Evolutionary conservation across 2,888 invertebrate species (phyloP).

Genomic region (Drosophila sordidula): DNA sequence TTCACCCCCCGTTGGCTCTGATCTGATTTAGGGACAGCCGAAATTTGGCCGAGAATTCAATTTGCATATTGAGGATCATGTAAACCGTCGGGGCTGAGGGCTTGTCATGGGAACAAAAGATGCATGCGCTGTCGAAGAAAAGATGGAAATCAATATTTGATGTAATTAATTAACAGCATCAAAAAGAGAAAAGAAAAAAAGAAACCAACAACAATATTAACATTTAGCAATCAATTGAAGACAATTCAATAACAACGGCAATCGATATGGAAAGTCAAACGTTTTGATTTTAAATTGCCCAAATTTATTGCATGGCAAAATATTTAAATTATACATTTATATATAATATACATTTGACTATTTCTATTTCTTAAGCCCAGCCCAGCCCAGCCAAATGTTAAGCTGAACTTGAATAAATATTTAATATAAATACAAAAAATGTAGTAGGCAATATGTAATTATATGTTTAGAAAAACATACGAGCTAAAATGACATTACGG

Average conservation of each 20-base stretch:
- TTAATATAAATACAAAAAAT: no score
- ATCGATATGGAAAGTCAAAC: constrained; percentile 30
- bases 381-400: no score
- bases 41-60: constrained; percentile 37
- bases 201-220: constrained; percentile 65
- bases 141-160: constrained; percentile 78
- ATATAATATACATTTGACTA: no score
- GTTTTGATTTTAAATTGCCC: constrained; percentile 5
- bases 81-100: constrained; percentile 57
- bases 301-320: neutral
- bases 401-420: no score
- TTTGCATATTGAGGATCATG: constrained; percentile 70
- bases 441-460: no score
- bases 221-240: constrained; percentile 72
- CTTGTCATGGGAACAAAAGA: constrained; percentile 78
- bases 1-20: constrained; percentile 60
- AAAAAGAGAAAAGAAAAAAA: constrained; percentile 16
- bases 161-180: constrained; percentile 78
- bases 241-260: constrained; percentile 54
- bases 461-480: neutral
- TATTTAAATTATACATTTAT: no score
- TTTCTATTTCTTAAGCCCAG: no score
- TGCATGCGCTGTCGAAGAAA: constrained; percentile 58
- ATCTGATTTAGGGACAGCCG: constrained; percentile 54
- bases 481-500: neutral